Conservation (phyloP, 2,888 invertebrate species). For the Eupithecia abbreviata region DNA sequence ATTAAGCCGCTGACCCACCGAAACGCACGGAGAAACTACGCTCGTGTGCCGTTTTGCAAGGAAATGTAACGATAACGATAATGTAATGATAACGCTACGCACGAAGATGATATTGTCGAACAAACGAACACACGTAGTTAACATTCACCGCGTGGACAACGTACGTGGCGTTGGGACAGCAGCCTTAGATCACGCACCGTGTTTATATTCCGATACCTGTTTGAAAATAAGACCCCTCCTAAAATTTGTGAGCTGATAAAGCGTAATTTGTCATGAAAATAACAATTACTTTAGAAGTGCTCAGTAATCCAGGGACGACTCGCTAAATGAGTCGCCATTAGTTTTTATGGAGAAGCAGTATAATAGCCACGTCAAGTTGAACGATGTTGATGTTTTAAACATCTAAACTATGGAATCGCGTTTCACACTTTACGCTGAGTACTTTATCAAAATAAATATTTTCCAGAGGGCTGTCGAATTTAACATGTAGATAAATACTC, state of each 20-base stretch:
- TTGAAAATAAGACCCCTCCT: conserved; percentile 3
- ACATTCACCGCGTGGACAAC: no score
- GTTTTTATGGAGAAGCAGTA: conserved; percentile 64
- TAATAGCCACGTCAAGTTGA: conserved; percentile 49
- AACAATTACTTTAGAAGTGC: conserved; percentile 46
- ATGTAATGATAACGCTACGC: no score
- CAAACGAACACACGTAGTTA: no score
- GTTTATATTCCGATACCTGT: not conserved
- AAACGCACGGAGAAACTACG: no score
- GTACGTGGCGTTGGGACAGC: not conserved
- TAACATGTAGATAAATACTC: not conserved
- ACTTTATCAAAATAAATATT: not conserved
- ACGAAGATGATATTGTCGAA: no score
- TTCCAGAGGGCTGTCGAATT: not conserved
- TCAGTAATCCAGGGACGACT: conserved; percentile 46
- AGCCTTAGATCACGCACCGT: not conserved
- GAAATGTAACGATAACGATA: no score
- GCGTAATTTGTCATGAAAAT: conserved; percentile 40
- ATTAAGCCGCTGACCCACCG: no score
- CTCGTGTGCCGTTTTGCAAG: no score
- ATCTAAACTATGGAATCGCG: conserved; percentile 55
- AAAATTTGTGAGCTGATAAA: conserved; percentile 22
- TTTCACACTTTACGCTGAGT: conserved; percentile 46
- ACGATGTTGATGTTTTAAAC: conserved; percentile 51
- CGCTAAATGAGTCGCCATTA: conserved; percentile 62